phyloP scores from a whole-genome alignment of 1,140 invertebrate genomes.

The Drosophila lini region DNA sequence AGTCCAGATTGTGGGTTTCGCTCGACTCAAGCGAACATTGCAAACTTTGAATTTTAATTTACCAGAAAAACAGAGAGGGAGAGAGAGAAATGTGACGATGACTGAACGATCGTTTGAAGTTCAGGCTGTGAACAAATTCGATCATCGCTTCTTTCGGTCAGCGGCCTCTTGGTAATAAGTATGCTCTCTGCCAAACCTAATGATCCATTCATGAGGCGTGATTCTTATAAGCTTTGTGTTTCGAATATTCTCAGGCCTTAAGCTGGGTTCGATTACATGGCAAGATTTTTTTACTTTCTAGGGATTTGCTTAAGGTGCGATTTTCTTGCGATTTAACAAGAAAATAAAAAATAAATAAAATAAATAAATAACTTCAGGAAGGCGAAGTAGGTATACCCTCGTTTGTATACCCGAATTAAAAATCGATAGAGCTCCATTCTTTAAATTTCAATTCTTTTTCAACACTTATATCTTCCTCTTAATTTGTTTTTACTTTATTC shows the following conservation, averaged over 20 bases:
- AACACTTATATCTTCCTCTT: neutral
- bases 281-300: constrained; percentile 6
- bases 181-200: neutral
- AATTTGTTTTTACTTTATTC: constrained; percentile 12
- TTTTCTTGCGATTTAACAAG: neutral
- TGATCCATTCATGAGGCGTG: constrained; percentile 18
- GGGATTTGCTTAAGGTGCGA: neutral
- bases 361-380: too few relatives aligned
- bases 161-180: constrained; percentile 28
- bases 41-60: constrained; percentile 43
- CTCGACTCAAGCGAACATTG: constrained; percentile 10
- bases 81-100: constrained; percentile 25
- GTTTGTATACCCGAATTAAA: too few relatives aligned
- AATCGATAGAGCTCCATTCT: neutral
- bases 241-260: constrained; percentile 5
- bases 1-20: constrained; percentile 21
- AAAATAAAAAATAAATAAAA: too few relatives aligned
- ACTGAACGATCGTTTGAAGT: constrained; percentile 6
- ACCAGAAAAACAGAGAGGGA: constrained; percentile 1
- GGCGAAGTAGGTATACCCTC: neutral
- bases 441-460: neutral
- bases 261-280: neutral
- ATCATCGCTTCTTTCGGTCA: constrained; percentile 45
- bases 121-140: constrained; percentile 22
- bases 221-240: constrained; percentile 15